phyloP scores from a whole-genome alignment of 1,140 invertebrate species.

The Epicauta chinensis region DNA sequence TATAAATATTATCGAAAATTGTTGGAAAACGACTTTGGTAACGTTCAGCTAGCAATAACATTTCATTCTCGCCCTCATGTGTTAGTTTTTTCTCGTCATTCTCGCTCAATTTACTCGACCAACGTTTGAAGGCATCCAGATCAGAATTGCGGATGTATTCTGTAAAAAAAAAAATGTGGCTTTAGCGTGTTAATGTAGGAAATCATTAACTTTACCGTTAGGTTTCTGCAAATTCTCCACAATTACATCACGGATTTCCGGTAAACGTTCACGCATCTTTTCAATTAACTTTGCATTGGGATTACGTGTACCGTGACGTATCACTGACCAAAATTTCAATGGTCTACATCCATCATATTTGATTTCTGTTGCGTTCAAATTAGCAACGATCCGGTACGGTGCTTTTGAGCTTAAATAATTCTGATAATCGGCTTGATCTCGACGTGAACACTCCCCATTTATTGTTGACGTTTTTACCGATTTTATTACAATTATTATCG shows the following conservation, averaged over 20 bases:
- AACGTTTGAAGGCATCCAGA: constrained; percentile 46
- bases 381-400: constrained; percentile 56
- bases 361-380: constrained; percentile 47
- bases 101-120: constrained; percentile 44
- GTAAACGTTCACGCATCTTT: constrained; percentile 46
- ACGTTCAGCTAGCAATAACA: constrained; percentile 56
- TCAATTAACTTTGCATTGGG: constrained; percentile 50
- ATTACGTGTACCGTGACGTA: constrained; percentile 63
- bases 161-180: no score
- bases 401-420: constrained; percentile 50
- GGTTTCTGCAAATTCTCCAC: constrained; percentile 36
- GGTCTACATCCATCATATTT: constrained; percentile 51
- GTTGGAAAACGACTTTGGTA: constrained; percentile 58
- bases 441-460: no score
- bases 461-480: no score
- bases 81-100: constrained; percentile 50
- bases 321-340: constrained; percentile 57
- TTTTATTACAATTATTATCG: no score
- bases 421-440: constrained; percentile 34
- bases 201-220: constrained; percentile 17
- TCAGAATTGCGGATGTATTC: constrained; percentile 24
- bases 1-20: constrained; percentile 51
- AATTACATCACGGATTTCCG: constrained; percentile 46
- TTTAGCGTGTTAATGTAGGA: constrained; percentile 8
- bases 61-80: constrained; percentile 60